Conservation (phyloP, 2,888 invertebrate species). For the Arctia plantaginis region DNA sequence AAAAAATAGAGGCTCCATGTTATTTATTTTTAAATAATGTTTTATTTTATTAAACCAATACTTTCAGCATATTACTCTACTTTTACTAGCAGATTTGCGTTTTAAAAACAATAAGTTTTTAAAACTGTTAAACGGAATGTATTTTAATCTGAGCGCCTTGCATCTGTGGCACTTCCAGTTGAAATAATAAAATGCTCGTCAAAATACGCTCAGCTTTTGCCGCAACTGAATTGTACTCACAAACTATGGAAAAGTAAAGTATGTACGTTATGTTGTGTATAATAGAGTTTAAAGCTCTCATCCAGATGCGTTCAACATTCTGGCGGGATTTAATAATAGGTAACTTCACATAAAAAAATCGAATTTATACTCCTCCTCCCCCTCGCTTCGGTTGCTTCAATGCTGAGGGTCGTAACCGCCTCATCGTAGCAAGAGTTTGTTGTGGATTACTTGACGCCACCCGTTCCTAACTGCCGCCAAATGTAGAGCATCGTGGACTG, state of each 20-base stretch:
- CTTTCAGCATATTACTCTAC: neutral
- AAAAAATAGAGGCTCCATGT: no score
- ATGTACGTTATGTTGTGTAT: neutral
- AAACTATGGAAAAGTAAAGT: neutral
- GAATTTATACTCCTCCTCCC: no score
- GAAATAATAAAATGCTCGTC: slow-evolving; percentile 11
- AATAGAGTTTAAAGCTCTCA: no score
- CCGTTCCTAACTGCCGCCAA: no score
- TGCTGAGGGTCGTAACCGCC: no score
- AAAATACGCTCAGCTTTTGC: slow-evolving; percentile 16
- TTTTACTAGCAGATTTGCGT: neutral
- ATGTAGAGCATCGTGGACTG: no score
- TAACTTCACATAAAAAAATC: no score
- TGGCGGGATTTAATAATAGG: no score
- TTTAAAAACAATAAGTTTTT: neutral
- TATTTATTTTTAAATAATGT: neutral
- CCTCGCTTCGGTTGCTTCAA: no score
- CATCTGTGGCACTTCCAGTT: neutral
- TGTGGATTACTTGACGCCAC: no score
- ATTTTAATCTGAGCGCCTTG: neutral
- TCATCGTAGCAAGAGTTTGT: no score
- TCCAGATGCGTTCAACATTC: no score
- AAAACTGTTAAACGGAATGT: neutral
- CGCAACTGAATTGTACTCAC: neutral
- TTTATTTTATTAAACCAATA: neutral